Conservation (phyloP, 2,797 vertebrate species). For the Salmo trutta region DNA sequence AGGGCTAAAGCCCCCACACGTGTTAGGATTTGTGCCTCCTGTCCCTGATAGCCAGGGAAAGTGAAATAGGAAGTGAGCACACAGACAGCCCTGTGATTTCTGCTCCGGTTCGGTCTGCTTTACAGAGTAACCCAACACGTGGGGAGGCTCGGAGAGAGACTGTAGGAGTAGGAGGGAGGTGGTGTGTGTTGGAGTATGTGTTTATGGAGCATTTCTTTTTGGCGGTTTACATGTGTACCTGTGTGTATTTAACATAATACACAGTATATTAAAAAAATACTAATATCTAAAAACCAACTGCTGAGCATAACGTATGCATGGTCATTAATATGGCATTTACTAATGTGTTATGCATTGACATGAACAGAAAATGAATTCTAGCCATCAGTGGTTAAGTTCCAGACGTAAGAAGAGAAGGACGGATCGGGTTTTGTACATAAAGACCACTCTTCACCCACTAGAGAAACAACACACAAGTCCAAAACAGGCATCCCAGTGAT, state of each 20-base stretch:
- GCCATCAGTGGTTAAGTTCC: not conserved
- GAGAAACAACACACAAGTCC: constrained; percentile 72
- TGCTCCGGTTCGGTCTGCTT: constrained; percentile 66
- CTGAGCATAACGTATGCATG: not conserved
- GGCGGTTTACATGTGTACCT: not conserved
- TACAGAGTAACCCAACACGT: constrained; percentile 72
- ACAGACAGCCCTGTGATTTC: constrained; percentile 70
- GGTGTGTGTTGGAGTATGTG: constrained; percentile 13
- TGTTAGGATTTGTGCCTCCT: constrained; percentile 61
- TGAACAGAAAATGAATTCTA: not conserved
- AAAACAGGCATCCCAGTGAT: constrained; percentile 73
- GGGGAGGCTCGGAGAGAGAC: constrained; percentile 50
- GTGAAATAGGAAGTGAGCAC: constrained; percentile 66
- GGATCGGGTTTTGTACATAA: constrained; percentile 50
- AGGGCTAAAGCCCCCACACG: constrained; percentile 66
- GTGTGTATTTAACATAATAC: not conserved
- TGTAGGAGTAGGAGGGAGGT: constrained; percentile 11
- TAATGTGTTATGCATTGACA: not conserved
- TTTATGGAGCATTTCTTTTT: not conserved
- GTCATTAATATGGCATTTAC: not conserved
- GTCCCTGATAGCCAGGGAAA: constrained; percentile 64
- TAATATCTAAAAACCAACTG: not conserved
- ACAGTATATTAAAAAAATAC: not conserved
- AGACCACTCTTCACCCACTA: constrained; percentile 72
- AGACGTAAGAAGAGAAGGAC: constrained; percentile 29